Evolutionary conservation across 2,888 invertebrate genomes (phyloP), one percentile per base, ranked within the genome.

Genomic region (Dastarcus helophoroides): DNA sequence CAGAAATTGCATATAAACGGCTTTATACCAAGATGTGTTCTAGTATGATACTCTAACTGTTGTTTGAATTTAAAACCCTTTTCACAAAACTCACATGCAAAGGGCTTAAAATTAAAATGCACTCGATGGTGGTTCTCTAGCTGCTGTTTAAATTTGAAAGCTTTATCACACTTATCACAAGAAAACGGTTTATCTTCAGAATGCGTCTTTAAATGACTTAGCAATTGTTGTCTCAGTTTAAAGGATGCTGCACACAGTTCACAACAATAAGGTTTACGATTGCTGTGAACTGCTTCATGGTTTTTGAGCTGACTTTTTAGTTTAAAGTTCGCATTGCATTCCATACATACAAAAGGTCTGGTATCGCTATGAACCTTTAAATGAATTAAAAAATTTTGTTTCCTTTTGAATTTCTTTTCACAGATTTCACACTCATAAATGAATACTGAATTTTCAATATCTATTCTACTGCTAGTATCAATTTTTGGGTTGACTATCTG

Each of bases 11-110:
- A 47, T 14, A 36, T 12, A 23, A 44, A 49, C n/a, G 39, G 38
- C 32, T 43, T 42, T 13, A 38, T 34, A 14, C 43, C 39, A 2
- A 35, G 28, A 37, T 47, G 47, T 8, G 36, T 37, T 16, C 37
- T 32, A 7, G 19, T 17, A 29, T 47, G 47, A 29, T 40, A 39
- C 22, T 43, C 38, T 28, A 47, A 31, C 28, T 48, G 48, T 17
- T 46, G 48, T 27, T 48, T 48, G 16, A 48, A 40, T 19, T 42
- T 46, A 33, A 51, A 50, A 6, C 26, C 22, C 30, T 50, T 50
- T 3, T 40, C 30, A 33, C 51, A 51, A 10, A 29, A 19, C 1
- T 36, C 35, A 34, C 51, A 51, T 7, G 19, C 26, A 29, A 41
- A 50, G 8, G 42, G 41, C 24, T 39, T 41, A 4, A 32, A 14